Base-by-base conservation (phyloP, 1,140 invertebrate species). In the Zaprionus africanus region DNA sequence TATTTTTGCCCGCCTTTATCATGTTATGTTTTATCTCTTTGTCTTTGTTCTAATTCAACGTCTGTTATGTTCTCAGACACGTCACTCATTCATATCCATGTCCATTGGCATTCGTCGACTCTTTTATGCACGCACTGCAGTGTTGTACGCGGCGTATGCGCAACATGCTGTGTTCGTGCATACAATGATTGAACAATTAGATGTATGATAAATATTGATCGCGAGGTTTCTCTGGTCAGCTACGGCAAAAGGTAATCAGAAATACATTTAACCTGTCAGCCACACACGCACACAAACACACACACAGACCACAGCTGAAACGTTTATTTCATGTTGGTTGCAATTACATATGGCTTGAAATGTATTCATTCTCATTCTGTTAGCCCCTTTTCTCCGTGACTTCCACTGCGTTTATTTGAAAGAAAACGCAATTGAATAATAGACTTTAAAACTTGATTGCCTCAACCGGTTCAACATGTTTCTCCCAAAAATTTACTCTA, bases 141-240 rank as follows among this genome's bases (percentile, higher is more conserved):
- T 58, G 17, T 11, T 38, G 38, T 54, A 56, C 58, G n/a, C 36
- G 58, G 61, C 80, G 80, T 70, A 82, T 83, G 67, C 65, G 63
- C 59, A 76, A 83, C 56, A 59, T 83, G 67, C 36, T 56, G 56
- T 53, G 63, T 53, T 49, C 24, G 28, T 41, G 15, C 41, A 17
- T 43, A n/a, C 5, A 43, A 54, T 65, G 73, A 71, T 43, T 58
- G 43, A 31, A 76, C 73, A 64, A 76, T 71, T 71, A 64, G 67
- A 60, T 54, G 67, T 64, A 64, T 75, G 58, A 68, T 71, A 71
- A 62, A 75, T 69, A 76, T 70, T 60, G 67, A 71, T 64, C 66
- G 53, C 9, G 15, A 24, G 6, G n/a, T 43, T 67, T 60, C 59
- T 43, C 34, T 51, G 28, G 61, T 9, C 49, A 9, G 17, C 9